Conservation (phyloP, 2,797 vertebrate species). For the Xenops minutus region DNA sequence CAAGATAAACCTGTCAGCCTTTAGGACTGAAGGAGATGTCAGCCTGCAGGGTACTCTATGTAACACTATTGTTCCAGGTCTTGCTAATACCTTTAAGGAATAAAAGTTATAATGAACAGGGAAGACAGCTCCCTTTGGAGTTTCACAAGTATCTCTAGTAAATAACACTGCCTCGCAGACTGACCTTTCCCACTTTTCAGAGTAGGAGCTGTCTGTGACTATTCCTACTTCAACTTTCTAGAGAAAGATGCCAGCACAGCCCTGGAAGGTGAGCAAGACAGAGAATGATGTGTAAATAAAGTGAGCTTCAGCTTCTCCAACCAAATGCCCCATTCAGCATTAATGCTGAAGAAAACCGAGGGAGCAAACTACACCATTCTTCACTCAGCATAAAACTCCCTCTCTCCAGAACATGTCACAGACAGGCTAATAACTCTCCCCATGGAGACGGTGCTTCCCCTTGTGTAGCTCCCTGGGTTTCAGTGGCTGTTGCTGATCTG, state of each 20-base stretch:
- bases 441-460: rapidly evolving
- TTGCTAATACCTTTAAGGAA: not conserved
- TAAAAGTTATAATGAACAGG: not conserved
- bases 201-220: not conserved
- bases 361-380: not conserved
- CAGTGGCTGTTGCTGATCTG: not conserved
- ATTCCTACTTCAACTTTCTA: not conserved
- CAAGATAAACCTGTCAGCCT: not conserved
- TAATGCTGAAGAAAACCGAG: not conserved
- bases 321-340: not conserved
- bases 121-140: not conserved
- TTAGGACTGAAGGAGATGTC: not conserved
- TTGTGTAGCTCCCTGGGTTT: rapidly evolving
- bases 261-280: not conserved
- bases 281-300: not conserved
- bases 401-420: not conserved
- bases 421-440: rapidly evolving
- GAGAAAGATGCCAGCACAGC: not conserved
- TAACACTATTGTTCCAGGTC: not conserved
- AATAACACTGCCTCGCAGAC: not conserved
- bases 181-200: not conserved
- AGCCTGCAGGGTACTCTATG: not conserved
- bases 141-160: not conserved
- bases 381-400: not conserved
- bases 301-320: not conserved